Base-by-base conservation (phyloP, 53 echinoderm and acorn worm genomes). In the Holothuria scabra region DNA sequence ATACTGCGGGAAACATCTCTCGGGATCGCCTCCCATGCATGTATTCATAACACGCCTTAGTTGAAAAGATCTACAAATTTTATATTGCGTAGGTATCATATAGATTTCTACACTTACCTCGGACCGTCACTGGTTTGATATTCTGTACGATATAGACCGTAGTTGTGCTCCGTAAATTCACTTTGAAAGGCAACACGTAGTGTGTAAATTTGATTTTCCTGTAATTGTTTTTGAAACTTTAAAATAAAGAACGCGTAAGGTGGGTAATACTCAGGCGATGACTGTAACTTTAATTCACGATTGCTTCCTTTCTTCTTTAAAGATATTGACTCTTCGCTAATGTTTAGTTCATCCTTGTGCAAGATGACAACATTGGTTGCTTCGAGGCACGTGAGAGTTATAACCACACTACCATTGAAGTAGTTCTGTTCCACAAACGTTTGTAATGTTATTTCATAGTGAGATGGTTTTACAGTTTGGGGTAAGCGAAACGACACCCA, bases 401-500 rank as follows among this genome's bases (percentile, higher is more conserved):
- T 93, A 34, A 66, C 74, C 58, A 93, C 85, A 59, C 89, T 88
- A 59, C 95, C 95, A 38, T 79, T 68, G 67, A 93, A 95, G 60
- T 68, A 58, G 60, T 87, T 76, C 56, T 84, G 79, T 59, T 81
- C 83, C 37, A 95, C 86, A 80, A 88, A 87, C 67, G 87, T 87
- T 68, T 83, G 79, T 41, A 95, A 60, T 75, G 81, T 87, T 58
- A 95, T 63, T 16, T 85, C 71, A 86, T 95, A 95, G 30, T 83
- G 85, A 1, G 87, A 76, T 57, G 95, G 95, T 59, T 83, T 89
- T 7, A 95, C 59, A 41, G 82, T 59, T 14, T 85, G 83, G 14
- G 95, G 93, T 3, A 95, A 85, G 33, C 95, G 93, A 68, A 93
- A 95, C 60, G 80, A 84, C 46, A 87, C 84, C 89, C 91, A 93